These are phyloP conservation scores for Machaerirhynchus nigripectus DNA, from an alignment of 2,113 vertebrate species.

Conservation along the genomic window DNA sequence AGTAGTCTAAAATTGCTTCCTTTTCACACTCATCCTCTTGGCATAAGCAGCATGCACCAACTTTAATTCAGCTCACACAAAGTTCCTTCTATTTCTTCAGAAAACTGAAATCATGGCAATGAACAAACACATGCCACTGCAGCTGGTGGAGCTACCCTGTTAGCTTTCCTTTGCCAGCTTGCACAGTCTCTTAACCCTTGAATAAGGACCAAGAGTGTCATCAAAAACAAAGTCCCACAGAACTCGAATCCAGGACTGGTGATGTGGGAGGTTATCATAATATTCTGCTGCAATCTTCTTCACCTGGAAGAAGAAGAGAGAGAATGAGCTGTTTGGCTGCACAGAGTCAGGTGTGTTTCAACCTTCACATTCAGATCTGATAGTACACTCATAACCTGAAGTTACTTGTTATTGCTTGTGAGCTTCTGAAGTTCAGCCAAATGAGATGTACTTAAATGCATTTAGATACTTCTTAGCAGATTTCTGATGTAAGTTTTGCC, in stretches of 20 bases:
- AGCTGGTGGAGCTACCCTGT: accelerated
- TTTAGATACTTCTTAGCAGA: neutral
- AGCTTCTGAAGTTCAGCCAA: slow-evolving; percentile 31
- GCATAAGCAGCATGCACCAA: neutral
- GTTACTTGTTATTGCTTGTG: slow-evolving; percentile 13
- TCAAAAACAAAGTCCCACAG: slow-evolving; percentile 96
- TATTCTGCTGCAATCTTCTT: slow-evolving; percentile 94
- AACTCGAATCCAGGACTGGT: slow-evolving; percentile 90
- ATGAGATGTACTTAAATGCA: neutral
- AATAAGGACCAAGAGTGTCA: slow-evolving; percentile 87
- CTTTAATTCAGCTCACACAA: neutral
- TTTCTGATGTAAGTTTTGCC: neutral
- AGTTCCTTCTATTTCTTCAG: neutral
- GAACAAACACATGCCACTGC: neutral
- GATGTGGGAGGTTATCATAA: slow-evolving; percentile 89
- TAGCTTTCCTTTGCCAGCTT: slow-evolving; percentile 73
- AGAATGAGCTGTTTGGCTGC: neutral
- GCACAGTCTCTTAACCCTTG: slow-evolving; percentile 89
- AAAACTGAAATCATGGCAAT: neutral
- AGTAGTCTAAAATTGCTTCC: neutral
- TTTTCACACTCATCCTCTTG: neutral
- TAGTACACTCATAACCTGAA: neutral
- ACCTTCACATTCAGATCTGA: neutral
- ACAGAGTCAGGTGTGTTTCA: neutral
- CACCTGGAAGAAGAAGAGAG: slow-evolving; percentile 78